Conservation (phyloP, 1,140 invertebrate genomes). For the Hylaeus anthracinus region DNA sequence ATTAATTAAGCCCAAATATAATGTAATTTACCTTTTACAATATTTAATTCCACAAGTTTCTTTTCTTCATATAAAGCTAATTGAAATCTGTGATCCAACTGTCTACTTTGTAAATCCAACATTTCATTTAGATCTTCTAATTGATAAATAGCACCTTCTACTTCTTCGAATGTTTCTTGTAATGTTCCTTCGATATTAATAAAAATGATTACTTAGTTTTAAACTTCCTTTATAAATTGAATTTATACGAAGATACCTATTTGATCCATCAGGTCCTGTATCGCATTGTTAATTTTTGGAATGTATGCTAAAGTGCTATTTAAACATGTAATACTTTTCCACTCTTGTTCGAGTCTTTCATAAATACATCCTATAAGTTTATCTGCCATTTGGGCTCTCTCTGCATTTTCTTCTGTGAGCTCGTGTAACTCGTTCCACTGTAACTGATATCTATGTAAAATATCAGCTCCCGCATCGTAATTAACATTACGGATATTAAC, state of each 20-base stretch:
- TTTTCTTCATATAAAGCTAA: slow-evolving; percentile 85
- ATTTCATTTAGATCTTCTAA: slow-evolving; percentile 86
- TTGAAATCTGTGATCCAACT: slow-evolving; percentile 84
- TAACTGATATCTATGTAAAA: slow-evolving; percentile 84
- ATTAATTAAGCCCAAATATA: slow-evolving; percentile 65
- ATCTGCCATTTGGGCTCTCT: slow-evolving; percentile 83
- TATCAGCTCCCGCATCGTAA: slow-evolving; percentile 82
- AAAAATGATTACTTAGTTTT: background rate
- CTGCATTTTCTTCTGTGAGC: slow-evolving; percentile 84
- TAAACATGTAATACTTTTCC: slow-evolving; percentile 81
- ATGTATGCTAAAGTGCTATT: slow-evolving; percentile 81
- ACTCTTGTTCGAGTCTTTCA: slow-evolving; percentile 81
- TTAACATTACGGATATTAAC: slow-evolving; percentile 75
- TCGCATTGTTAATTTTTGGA: slow-evolving; percentile 82
- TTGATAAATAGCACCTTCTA: slow-evolving; percentile 83
- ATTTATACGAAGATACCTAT: slow-evolving; percentile 77
- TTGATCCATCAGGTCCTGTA: slow-evolving; percentile 83
- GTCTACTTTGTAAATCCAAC: slow-evolving; percentile 83
- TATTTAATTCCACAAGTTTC: slow-evolving; percentile 83
- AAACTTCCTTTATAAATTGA: background rate
- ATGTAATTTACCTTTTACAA: slow-evolving; percentile 82
- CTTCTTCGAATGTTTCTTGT: slow-evolving; percentile 84
- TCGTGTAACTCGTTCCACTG: slow-evolving; percentile 85
- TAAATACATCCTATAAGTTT: slow-evolving; percentile 81
- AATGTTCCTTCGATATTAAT: slow-evolving; percentile 80